Evolutionary conservation across 2,113 vertebrate genomes (phyloP), one percentile per base, ranked within the genome.

Genomic region (Lasiurus borealis): DNA sequence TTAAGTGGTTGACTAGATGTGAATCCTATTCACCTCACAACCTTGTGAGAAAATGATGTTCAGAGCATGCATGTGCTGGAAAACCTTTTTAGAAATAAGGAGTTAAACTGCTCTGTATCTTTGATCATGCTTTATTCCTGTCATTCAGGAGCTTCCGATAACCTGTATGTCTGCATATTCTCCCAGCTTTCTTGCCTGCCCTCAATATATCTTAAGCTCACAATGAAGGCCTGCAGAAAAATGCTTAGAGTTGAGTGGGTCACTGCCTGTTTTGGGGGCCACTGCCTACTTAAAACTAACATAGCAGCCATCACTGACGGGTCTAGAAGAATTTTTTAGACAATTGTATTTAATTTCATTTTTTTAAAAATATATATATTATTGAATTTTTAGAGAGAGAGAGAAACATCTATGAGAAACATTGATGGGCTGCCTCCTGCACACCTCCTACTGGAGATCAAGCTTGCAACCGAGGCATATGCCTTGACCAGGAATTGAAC

Each of bases 161-260:
- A 8, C 25, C 44, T 6, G 6, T 2, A 0, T 2, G 0, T 11
- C 40, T 34, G 27, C 36, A 27, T 27, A 4, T 8, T 6, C 1
- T 13, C 72, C 25, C 27, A 21, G 2, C 18, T 3, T 3, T 36
- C 13, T 57, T 25, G 3, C 11, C 10, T 46, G 44, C 1, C 46
- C 5, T 3, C 2, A 15, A 1, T 31, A 44, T 62, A 8, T 27
- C 14, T 54, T 8, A 59, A 36, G 23, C 13, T 29, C 12, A 3
- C 4, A 3, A 7, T 8, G 4, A 64, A 46, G 3, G 16, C 25
- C 29, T 27, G 5, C 3, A 34, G 23, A 48, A 36, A 44, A 11
- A 71, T 14, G 6, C 18, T 25, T 5, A 5, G 10, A 29, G 11
- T 11, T 3, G 7, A 34, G 7, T 3, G 4, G 8, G 21, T 19